These are phyloP conservation scores for Tetranychus piercei DNA, from an alignment of 2,888 invertebrate genomes.

Conservation along the genomic window DNA sequence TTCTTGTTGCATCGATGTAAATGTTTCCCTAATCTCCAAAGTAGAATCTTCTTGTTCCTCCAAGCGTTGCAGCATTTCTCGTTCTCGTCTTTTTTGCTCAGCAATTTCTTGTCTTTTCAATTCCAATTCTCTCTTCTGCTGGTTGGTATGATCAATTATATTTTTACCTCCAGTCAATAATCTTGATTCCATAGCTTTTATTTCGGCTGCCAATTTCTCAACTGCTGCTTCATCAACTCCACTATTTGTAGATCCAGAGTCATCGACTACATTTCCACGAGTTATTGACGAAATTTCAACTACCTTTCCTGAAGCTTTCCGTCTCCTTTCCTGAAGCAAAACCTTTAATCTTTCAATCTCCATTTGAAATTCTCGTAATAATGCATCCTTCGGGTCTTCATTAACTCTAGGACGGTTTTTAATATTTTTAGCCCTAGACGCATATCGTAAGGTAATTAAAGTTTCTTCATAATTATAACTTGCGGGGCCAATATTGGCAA, in stretches of 20 bases:
- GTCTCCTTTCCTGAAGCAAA: conserved; percentile 28
- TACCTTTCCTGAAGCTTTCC: neutral
- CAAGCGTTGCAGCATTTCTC: conserved; percentile 82
- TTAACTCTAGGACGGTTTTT: conserved; percentile 96
- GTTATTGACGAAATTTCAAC: neutral
- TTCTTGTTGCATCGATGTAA: conserved; percentile 78
- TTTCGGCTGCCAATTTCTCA: conserved; percentile 20
- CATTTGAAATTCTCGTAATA: conserved; percentile 80
- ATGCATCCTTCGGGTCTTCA: conserved; percentile 96
- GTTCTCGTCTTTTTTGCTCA: conserved; percentile 53
- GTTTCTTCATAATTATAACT: conserved; percentile 95
- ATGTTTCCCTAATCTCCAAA: conserved; percentile 71
- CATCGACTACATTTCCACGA: no score
- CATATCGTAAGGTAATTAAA: conserved; percentile 83
- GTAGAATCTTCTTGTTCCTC: conserved; percentile 85
- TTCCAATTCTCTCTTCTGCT: conserved; percentile 74
- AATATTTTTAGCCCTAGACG: conserved; percentile 91
- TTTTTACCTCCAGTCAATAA: conserved; percentile 83
- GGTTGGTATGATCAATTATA: conserved; percentile 77
- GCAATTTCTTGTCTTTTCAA: conserved; percentile 67
- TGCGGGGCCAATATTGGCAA: conserved; percentile 95
- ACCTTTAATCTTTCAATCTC: conserved; percentile 48
- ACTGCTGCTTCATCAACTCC: conserved; percentile 19
- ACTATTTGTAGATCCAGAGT: neutral
- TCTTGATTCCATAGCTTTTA: conserved; percentile 63